Evolutionary conservation across 2,888 invertebrate species (phyloP).

Genomic region (Lumbricus terrestris): DNA sequence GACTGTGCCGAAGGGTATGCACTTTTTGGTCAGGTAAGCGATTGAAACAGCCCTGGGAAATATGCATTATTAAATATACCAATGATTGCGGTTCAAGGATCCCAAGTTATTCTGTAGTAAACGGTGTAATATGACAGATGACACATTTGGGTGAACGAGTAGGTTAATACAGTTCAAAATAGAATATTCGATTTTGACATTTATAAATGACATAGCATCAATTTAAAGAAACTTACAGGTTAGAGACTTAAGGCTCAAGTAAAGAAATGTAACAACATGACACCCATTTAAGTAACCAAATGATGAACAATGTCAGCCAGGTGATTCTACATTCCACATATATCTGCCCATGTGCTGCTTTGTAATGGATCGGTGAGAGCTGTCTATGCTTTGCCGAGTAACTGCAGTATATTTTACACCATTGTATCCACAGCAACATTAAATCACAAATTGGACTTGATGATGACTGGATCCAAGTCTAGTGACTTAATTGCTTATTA

Average conservation of each 20-base stretch:
- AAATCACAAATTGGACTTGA: background rate
- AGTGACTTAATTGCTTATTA: background rate
- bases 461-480: background rate
- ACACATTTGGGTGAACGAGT: background rate
- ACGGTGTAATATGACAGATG: background rate
- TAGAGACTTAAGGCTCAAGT: too few species aligned
- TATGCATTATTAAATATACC: background rate
- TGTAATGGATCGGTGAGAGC: background rate
- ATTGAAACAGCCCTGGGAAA: background rate
- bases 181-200: background rate
- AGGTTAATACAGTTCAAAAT: background rate
- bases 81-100: background rate
- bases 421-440: background rate
- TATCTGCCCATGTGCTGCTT: background rate
- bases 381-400: background rate
- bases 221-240: too few species aligned
- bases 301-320: background rate
- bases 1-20: constrained; percentile 82
- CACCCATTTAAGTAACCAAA: background rate
- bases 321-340: background rate
- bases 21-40: constrained; percentile 76
- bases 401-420: background rate
- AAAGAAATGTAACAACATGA: background rate
- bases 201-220: background rate
- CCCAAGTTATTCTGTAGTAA: background rate